These are phyloP conservation scores for Odobenus rosmarus DNA, from an alignment of 2,113 vertebrate genomes.

Conservation along the genomic window DNA sequence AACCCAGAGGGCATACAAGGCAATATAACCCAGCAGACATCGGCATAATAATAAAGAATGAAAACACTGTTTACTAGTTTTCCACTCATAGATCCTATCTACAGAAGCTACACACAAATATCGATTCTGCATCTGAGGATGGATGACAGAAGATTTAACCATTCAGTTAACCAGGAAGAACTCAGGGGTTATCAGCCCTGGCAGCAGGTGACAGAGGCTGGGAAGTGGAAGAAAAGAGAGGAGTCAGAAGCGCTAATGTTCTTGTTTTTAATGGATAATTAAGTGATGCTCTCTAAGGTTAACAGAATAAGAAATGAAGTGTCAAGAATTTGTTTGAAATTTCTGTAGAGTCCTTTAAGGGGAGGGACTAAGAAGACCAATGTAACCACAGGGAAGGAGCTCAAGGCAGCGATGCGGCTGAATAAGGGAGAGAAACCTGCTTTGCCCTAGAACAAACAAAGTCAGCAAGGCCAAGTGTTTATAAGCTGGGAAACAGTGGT, in stretches of 20 bases:
- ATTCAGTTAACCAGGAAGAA: neutral
- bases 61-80: neutral
- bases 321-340: neutral
- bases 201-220: neutral
- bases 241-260: neutral
- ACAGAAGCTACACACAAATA: neutral
- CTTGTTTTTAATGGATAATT: neutral
- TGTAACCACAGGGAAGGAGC: accelerated
- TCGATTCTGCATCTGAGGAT: neutral
- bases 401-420: neutral
- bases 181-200: too few species aligned
- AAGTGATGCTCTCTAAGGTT: neutral
- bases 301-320: neutral
- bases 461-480: neutral
- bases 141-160: neutral
- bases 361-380: neutral
- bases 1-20: neutral
- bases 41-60: neutral
- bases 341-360: neutral
- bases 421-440: neutral
- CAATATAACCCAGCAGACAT: neutral
- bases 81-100: neutral
- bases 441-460: neutral
- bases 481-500: neutral
- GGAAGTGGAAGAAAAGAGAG: neutral